Evolutionary conservation across 2,888 invertebrate genomes (phyloP).

Genomic region (Zootermopsis nevadensis): DNA sequence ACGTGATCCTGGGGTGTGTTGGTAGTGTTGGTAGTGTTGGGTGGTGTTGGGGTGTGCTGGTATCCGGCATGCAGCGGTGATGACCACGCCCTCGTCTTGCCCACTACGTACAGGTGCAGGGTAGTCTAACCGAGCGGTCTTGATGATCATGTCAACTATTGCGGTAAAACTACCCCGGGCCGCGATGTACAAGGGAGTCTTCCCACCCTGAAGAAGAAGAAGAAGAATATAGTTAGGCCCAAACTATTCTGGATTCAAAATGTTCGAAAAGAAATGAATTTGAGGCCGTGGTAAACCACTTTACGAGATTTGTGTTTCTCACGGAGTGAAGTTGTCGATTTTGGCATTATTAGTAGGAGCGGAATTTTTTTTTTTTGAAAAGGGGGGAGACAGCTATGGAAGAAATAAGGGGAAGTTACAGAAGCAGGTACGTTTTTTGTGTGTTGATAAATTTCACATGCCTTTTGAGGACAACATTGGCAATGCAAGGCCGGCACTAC

Average conservation of each 20-base stretch:
- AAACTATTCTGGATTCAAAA: not conserved
- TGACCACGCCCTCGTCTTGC: not conserved
- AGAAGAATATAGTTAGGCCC: not conserved
- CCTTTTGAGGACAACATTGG: no score
- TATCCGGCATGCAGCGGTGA: constrained; percentile 29
- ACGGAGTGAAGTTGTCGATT: no score
- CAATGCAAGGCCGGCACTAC: no score
- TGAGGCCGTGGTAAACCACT: no score
- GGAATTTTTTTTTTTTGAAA: no score
- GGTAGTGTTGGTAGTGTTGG: not conserved
- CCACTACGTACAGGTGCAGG: constrained; percentile 69
- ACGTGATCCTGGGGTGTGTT: constrained; percentile 2
- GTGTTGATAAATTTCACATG: no score
- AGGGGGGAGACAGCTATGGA: no score
- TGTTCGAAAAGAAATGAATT: no score
- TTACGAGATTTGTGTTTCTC: no score
- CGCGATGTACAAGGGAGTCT: constrained; percentile 80
- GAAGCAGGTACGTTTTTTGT: no score
- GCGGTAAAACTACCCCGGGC: constrained; percentile 86
- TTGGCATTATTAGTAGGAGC: no score
- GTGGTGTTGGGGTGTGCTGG: constrained; percentile 22
- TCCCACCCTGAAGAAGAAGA: constrained; percentile 67
- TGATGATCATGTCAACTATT: constrained; percentile 85
- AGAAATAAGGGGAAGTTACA: no score
- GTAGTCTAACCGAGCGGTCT: constrained; percentile 76